Conservation (phyloP, 1,140 invertebrate species). For the Argopecten irradians region DNA sequence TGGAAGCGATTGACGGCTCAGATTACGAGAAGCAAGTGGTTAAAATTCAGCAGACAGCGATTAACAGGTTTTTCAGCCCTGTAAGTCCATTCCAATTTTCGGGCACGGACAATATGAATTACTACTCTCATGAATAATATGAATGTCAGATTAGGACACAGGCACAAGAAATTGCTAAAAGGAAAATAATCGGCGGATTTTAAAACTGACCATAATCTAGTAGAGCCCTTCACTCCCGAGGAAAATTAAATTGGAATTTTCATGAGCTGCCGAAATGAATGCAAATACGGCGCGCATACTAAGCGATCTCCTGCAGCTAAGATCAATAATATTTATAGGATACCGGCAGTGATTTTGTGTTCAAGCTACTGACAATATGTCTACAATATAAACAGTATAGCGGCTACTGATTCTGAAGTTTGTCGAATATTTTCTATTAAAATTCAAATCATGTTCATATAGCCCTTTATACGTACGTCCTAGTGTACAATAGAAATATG, state of each 20-base stretch:
- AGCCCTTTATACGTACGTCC: neutral
- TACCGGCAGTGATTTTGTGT: neutral
- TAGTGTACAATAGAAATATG: neutral
- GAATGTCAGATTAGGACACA: conserved; percentile 49
- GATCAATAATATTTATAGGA: conserved; percentile 12
- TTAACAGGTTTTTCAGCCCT: conserved; percentile 51
- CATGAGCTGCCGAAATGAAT: conserved; percentile 47
- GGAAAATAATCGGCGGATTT: conserved; percentile 52
- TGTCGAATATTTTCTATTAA: neutral
- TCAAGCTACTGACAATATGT: conserved; percentile 7
- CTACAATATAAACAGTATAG: neutral
- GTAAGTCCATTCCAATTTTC: conserved; percentile 57
- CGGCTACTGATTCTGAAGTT: conserved; percentile 2
- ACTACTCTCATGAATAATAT: conserved; percentile 56
- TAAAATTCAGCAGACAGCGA: conserved; percentile 56
- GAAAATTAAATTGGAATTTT: conserved; percentile 58
- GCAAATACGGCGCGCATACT: conserved; percentile 47
- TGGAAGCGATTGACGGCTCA: conserved; percentile 47
- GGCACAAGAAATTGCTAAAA: conserved; percentile 52
- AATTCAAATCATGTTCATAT: neutral
- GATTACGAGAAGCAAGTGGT: conserved; percentile 52
- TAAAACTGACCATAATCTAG: conserved; percentile 54
- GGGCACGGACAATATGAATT: conserved; percentile 56
- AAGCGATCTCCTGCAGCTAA: conserved; percentile 27
- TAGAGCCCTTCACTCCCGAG: conserved; percentile 37